Evolutionary conservation across 30 jellyfish, hydroid and myxozoan genomes (phyloP).

Genomic region (Hydractinia symbiolongicarpus): DNA sequence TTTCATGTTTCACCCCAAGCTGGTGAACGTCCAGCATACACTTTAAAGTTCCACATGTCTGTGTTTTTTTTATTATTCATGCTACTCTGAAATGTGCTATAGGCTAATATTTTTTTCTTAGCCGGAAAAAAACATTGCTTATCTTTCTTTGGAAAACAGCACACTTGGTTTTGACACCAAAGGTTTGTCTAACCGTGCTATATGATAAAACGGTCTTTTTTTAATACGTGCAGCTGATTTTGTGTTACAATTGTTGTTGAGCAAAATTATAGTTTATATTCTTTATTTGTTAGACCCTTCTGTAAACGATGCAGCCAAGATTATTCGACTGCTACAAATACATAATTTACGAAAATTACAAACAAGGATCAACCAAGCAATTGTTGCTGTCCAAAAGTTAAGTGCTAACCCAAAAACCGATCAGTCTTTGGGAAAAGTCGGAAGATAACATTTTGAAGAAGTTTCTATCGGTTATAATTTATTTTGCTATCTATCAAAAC

Average conservation of each 20-base stretch:
- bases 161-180: constrained; percentile 12
- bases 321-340: constrained; percentile 82
- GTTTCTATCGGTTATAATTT: too few species aligned
- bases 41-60: too few species aligned
- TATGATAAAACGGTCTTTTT: neutral
- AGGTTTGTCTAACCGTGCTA: constrained; percentile 5
- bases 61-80: too few species aligned
- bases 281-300: constrained; percentile 51
- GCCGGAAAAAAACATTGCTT: neutral
- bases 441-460: neutral
- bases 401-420: constrained; percentile 98
- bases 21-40: too few species aligned
- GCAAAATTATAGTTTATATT: neutral
- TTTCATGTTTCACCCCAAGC: too few species aligned
- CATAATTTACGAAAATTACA: constrained; percentile 85
- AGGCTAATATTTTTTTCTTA: neutral
- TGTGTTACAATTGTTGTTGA: neutral
- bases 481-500: too few species aligned
- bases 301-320: constrained; percentile 86
- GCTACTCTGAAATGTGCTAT: too few species aligned
- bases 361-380: constrained; percentile 84
- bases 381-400: constrained; percentile 71
- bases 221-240: too few species aligned
- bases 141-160: neutral
- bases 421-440: constrained; percentile 79